phyloP scores from a whole-genome alignment of 2,888 invertebrate species.

The Dolichomitus sp. region DNA sequence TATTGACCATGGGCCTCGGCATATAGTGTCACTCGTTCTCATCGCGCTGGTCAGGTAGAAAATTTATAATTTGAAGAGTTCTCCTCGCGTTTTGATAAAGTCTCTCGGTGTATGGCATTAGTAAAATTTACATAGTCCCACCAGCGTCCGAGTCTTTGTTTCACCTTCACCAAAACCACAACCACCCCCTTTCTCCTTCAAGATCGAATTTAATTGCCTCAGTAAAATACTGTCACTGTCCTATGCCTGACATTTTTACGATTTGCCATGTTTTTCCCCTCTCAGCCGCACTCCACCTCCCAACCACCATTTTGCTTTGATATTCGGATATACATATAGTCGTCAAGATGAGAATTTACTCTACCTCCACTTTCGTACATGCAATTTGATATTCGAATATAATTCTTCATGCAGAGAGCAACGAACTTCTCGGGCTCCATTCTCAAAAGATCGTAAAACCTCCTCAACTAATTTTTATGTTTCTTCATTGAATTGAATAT shows the following conservation, averaged over 20 bases:
- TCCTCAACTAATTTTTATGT: constrained; percentile 51
- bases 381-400: constrained; percentile 55
- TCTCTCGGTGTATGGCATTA: constrained; percentile 53
- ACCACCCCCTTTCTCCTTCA: constrained; percentile 68
- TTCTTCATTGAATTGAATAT: constrained; percentile 24
- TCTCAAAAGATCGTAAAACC: constrained; percentile 43
- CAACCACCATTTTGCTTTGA: constrained; percentile 42
- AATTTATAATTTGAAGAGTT: constrained; percentile 65
- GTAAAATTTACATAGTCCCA: constrained; percentile 66
- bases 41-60: constrained; percentile 63
- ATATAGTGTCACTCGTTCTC: constrained; percentile 52
- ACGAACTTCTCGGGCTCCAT: constrained; percentile 1
- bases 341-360: constrained; percentile 41
- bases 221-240: constrained; percentile 77
- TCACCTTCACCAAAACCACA: constrained; percentile 50
- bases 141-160: constrained; percentile 57
- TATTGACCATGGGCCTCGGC: constrained; percentile 45
- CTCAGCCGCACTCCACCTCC: constrained; percentile 10
- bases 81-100: constrained; percentile 45
- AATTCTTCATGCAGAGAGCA: constrained; percentile 31
- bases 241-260: constrained; percentile 74
- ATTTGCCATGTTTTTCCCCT: constrained; percentile 67
- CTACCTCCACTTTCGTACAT: background rate
- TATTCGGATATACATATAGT: constrained; percentile 46
- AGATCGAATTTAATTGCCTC: constrained; percentile 78